Percentiles rank a stretch among this genome's conserved stretches.
Conservation (phyloP, 2,113 vertebrate genomes). For the Phodopus roborovskii region DNA sequence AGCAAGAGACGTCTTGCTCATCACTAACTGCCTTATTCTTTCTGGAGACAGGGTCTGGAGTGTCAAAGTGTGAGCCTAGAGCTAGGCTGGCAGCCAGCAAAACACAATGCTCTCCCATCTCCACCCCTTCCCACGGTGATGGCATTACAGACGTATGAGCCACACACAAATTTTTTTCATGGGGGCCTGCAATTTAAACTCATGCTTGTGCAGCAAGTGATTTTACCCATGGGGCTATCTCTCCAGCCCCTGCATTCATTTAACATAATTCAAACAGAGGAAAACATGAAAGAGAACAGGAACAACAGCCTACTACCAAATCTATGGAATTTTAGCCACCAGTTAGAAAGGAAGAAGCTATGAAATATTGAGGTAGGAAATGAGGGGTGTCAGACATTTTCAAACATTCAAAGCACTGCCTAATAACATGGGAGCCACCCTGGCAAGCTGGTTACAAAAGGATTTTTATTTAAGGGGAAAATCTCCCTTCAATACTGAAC, state of each 20-base stretch:
- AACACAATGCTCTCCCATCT: not conserved
- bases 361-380: constrained; percentile 30
- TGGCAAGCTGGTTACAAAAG: not conserved
- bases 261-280: not conserved
- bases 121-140: too few species aligned
- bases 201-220: not conserved
- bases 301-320: not conserved
- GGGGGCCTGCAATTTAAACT: too few species aligned
- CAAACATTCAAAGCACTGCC: constrained; percentile 23
- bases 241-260: not conserved
- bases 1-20: not conserved
- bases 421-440: not conserved
- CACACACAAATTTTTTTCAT: not conserved
- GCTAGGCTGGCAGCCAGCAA: not conserved
- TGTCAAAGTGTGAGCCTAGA: not conserved
- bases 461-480: constrained; percentile 57
- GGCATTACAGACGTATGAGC: not conserved
- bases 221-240: not conserved
- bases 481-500: constrained; percentile 30
- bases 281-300: not conserved
- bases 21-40: not conserved
- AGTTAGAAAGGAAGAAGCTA: not conserved
- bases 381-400: constrained; percentile 28
- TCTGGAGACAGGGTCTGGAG: not conserved
- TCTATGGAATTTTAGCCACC: constrained; percentile 12